phyloP scores from a whole-genome alignment of 2,797 vertebrate genomes.

The Tangara arthus region DNA sequence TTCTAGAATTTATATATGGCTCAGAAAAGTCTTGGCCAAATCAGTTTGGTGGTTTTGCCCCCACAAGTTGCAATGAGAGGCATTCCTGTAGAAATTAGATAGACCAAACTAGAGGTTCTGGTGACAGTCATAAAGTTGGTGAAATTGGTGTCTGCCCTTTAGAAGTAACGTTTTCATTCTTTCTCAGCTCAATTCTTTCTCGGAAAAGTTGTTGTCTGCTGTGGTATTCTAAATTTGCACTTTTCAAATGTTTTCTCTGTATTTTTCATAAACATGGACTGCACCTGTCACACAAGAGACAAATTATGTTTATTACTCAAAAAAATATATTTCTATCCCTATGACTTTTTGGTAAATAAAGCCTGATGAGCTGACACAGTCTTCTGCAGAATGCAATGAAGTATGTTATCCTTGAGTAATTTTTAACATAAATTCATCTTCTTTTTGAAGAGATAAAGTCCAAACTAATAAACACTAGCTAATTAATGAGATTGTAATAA shows the following conservation, averaged over 20 bases:
- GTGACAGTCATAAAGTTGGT: neutral
- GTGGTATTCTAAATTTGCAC: neutral
- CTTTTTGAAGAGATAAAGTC: neutral
- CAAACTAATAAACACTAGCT: neutral
- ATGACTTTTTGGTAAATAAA: neutral
- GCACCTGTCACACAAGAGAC: neutral
- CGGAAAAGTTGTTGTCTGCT: neutral
- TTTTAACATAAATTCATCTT: neutral
- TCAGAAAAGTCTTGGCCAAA: neutral
- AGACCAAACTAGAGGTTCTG: neutral
- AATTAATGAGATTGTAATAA: neutral
- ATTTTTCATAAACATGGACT: neutral
- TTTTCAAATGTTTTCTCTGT: neutral
- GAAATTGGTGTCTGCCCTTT: neutral
- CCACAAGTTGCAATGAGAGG: neutral
- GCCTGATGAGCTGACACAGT: neutral
- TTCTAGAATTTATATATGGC: neutral
- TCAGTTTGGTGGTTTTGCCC: neutral
- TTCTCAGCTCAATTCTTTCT: neutral
- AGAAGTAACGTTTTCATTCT: neutral
- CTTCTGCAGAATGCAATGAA: neutral
- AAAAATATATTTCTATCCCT: neutral
- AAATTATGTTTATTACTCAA: neutral
- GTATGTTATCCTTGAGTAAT: neutral
- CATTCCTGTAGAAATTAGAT: neutral